These are phyloP conservation scores for Sthenelais limicola DNA, from an alignment of 2,888 invertebrate genomes.

Conservation along the genomic window DNA sequence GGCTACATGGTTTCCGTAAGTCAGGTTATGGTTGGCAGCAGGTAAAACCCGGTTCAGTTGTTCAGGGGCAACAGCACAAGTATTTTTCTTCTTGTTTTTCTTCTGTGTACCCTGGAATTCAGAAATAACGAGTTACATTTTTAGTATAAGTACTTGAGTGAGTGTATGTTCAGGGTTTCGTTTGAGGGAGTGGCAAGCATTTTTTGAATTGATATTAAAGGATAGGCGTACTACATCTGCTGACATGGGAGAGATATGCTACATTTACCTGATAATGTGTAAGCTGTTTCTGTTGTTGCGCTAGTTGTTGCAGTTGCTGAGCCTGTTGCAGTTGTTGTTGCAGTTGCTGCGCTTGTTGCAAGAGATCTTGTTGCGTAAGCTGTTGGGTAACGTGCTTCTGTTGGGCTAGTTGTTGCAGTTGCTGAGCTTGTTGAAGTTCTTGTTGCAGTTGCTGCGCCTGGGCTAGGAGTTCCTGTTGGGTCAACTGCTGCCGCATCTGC, in stretches of 20 bases:
- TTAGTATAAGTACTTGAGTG: no score
- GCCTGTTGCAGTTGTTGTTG: slow-evolving; percentile 50
- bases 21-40: slow-evolving; percentile 13
- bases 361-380: slow-evolving; percentile 52
- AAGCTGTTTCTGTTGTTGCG: slow-evolving; percentile 39
- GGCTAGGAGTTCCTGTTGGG: slow-evolving; percentile 52
- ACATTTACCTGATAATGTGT: slow-evolving; percentile 19
- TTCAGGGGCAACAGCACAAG: neutral
- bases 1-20: slow-evolving; percentile 4
- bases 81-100: slow-evolving; percentile 36
- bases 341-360: slow-evolving; percentile 52
- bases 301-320: slow-evolving; percentile 48
- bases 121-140: no score
- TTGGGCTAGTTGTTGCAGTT: slow-evolving; percentile 53
- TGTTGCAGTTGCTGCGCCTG: slow-evolving; percentile 52
- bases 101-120: slow-evolving; percentile 23
- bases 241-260: no score
- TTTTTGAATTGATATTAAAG: no score
- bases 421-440: slow-evolving; percentile 50
- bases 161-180: no score
- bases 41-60: slow-evolving; percentile 16
- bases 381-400: slow-evolving; percentile 49
- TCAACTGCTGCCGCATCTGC: slow-evolving; percentile 47
- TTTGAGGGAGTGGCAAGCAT: no score
- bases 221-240: no score